phyloP scores from a whole-genome alignment of 2,113 vertebrate species.

The Gobiocypris rarus region DNA sequence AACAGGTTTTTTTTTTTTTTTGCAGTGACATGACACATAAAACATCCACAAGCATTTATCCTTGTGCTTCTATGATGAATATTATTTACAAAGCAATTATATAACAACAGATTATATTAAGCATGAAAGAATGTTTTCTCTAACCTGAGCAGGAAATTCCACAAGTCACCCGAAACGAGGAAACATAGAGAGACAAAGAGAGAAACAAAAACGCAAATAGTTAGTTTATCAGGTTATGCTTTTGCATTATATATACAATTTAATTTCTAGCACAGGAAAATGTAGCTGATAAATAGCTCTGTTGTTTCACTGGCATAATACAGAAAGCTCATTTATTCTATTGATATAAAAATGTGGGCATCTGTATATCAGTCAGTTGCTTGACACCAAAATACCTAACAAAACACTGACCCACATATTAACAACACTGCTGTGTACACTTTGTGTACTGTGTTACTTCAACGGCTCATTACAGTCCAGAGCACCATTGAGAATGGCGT shows the following conservation, averaged over 20 bases:
- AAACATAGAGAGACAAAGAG: conserved; percentile 30
- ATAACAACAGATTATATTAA: conserved; percentile 34
- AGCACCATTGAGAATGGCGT: conserved; percentile 42
- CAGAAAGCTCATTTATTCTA: conserved; percentile 26
- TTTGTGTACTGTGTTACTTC: conserved; percentile 34
- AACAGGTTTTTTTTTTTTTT: no score
- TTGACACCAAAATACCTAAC: neutral
- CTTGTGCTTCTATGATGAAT: conserved; percentile 19
- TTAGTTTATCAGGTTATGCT: conserved; percentile 36
- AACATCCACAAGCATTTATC: conserved; percentile 58
- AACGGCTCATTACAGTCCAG: conserved; percentile 42
- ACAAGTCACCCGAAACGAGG: neutral
- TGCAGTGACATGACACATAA: conserved; percentile 45
- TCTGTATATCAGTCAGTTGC: conserved; percentile 40
- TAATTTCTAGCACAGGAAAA: conserved; percentile 9
- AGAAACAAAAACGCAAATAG: conserved; percentile 20
- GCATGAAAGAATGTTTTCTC: conserved; percentile 17
- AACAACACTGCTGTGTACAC: conserved; percentile 22
- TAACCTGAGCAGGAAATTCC: conserved; percentile 48
- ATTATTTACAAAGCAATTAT: conserved; percentile 37
- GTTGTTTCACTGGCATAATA: conserved; percentile 36
- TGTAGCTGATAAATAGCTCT: conserved; percentile 40
- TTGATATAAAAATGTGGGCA: neutral
- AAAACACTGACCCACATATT: conserved; percentile 24
- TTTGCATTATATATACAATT: conserved; percentile 41